A percentile compares a stretch with the other conserved stretches of the same genome.
These are phyloP conservation scores for Notiomystis cincta DNA, from an alignment of 2,113 vertebrate species.

Conservation along the genomic window DNA sequence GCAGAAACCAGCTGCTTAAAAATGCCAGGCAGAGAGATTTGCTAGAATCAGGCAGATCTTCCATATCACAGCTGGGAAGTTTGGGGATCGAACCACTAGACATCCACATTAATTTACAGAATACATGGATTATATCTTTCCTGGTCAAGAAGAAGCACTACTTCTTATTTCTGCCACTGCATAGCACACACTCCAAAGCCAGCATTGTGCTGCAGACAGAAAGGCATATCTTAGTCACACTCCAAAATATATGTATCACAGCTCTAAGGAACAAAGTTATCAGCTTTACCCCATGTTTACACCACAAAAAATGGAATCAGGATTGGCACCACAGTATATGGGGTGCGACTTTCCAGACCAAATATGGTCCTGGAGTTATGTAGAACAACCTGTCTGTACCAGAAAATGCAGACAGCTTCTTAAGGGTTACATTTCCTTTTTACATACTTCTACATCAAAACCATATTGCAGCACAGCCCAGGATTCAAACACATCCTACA, in stretches of 20 bases:
- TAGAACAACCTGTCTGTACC: slow-evolving; percentile 25
- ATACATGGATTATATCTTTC: background rate
- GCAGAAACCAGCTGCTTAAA: background rate
- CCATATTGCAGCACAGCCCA: slow-evolving; percentile 59
- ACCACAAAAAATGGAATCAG: background rate
- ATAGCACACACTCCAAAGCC: background rate
- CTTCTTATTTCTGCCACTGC: background rate
- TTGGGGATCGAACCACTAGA: background rate
- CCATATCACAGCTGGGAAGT: background rate
- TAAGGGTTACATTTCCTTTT: slow-evolving; percentile 74
- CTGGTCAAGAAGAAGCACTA: background rate
- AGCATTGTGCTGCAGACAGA: background rate
- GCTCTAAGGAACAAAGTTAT: background rate
- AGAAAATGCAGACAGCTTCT: slow-evolving; percentile 69
- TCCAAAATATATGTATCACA: background rate
- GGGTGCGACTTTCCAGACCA: background rate
- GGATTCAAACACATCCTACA: slow-evolving; percentile 66
- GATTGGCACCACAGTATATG: background rate
- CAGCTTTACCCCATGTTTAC: background rate
- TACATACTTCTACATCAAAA: slow-evolving; percentile 77
- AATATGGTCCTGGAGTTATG: background rate
- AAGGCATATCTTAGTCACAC: background rate
- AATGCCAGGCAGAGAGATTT: background rate
- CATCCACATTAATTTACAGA: background rate
- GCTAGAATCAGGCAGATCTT: background rate